Base-by-base conservation (phyloP, 2,113 vertebrate genomes). In the Ancistrus triradiatus region DNA sequence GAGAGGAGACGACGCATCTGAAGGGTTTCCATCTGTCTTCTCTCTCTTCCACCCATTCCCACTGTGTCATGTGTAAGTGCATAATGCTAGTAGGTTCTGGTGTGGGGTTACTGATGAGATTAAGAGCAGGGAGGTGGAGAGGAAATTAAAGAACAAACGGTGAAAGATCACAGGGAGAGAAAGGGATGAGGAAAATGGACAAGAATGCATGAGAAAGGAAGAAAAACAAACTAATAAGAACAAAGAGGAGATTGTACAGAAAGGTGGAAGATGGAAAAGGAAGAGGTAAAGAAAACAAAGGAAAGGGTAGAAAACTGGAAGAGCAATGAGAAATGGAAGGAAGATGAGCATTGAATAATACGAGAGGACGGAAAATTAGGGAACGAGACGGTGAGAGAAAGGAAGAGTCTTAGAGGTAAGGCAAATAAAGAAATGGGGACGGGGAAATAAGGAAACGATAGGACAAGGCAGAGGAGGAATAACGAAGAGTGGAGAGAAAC, bases 71-170 rank as follows among this genome's bases (percentile, higher is more conserved):
- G 18, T 27, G 46, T 37, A 9, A 21, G 21, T 25, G 58, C 21
- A 21, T 18, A 24, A 63, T 37, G 52, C 50, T 48, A 38, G 24
- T 62, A 48, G 33, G 53, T 11, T 63, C 11, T 38, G 49, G 17
- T 43, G 35, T 44, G 27, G 25, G 17, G 19, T 63, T 27, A 46
- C 7, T 27, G 7, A 21, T 27, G 6, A 51, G 49, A 49, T 43
- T 37, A 3, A 22, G 35, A 37, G 31, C 18, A 31, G 38, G 33
- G 22, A 37, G 37, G n/a, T n/a, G n/a, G n/a, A n/a, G n/a, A n/a
- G n/a, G n/a, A 33, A 5, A 10, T 59, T 46, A 22, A 53, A 9
- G 38, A 64, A 17, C 13, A 37, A 6, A 10, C 3, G 9, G 33
- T 22, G 15, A n/a, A 37, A 37, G 49, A 27, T 35, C n/a, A 15